Evolutionary conservation across 2,888 invertebrate genomes (phyloP), one percentile per base, ranked within the genome.

Genomic region (Ectemnius cavifrons): DNA sequence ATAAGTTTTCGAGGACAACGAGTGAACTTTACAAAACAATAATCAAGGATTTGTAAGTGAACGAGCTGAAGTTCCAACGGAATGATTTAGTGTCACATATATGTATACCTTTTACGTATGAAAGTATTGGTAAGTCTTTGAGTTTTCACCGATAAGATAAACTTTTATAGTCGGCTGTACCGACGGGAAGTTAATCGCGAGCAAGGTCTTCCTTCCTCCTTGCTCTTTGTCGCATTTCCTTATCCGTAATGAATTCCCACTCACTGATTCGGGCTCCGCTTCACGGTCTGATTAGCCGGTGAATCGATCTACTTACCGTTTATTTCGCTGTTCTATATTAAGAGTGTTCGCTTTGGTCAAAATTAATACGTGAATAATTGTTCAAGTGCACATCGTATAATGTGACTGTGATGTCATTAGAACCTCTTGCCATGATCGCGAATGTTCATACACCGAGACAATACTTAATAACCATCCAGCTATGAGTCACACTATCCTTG

Each of bases 131-230:
- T 58, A 60, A 67, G 47, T 68, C 28, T 62, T 71, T 27, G 45
- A 16, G 56, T 20, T 75, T 58, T 63, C 58, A n/a, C 63, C 66
- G 85, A 84, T 84, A 84, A 84, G 85, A 85, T 85, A 85, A 81
- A 71, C 67, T 71, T 82, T 85, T 37, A 4, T 37, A 2, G 84
- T 81, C 84, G 52, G 37, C 61, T 16, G 47, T 37, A 23, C 47
- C 62, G 2, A 27, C 58, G 20, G 5, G 37, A 58, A 72, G 68
- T 56, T 67, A 69, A 77, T 80, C 73, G 28, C 71, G 49, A 61
- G 52, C 28, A 16, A 47, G 57, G 62, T 63, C 46, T 16, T 13
- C 4, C 18, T 56, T 52, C 52, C 16, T 52, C 16, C 52, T 52
- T 52, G 6, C 52, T 52, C 16, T 1, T 52, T 52, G 65, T 63